Conservation (phyloP, 1,140 invertebrate species). For the Chrysomallon squamiferum region DNA sequence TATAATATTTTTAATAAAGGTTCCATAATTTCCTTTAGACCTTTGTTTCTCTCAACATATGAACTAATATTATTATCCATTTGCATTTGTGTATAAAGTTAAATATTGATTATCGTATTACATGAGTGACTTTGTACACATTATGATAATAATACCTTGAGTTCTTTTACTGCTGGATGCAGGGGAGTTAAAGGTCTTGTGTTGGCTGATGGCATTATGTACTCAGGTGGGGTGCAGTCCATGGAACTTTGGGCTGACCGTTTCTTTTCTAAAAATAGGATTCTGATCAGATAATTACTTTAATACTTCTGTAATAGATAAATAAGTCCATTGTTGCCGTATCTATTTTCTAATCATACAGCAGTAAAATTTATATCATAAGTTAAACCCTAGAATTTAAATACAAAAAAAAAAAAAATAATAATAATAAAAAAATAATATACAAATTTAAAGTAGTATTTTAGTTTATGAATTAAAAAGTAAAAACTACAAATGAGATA, state of each 20-base stretch:
- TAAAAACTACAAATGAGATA: no score
- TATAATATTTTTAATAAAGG: no score
- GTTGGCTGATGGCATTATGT: conserved; percentile 89
- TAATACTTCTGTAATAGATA: neutral
- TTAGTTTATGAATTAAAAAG: no score
- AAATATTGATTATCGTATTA: no score
- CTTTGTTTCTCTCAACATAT: no score
- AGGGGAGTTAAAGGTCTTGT: conserved; percentile 86
- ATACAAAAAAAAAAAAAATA: no score
- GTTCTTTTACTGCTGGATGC: conserved; percentile 86
- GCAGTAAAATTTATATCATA: neutral
- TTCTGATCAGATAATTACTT: neutral
- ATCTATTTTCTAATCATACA: neutral
- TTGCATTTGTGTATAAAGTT: no score
- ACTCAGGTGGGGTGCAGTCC: conserved; percentile 96
- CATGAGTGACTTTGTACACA: no score
- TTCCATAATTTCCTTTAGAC: no score
- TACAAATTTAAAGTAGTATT: no score
- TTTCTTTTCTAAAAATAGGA: conserved; percentile 83
- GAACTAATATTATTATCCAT: no score
- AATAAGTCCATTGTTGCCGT: neutral
- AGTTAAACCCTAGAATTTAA: neutral
- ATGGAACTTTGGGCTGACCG: conserved; percentile 69
- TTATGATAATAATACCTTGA: conserved; percentile 68
- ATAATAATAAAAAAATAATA: no score